phyloP scores from a whole-genome alignment of 2,797 vertebrate species.

The Pipistrellus pipistrellus region DNA sequence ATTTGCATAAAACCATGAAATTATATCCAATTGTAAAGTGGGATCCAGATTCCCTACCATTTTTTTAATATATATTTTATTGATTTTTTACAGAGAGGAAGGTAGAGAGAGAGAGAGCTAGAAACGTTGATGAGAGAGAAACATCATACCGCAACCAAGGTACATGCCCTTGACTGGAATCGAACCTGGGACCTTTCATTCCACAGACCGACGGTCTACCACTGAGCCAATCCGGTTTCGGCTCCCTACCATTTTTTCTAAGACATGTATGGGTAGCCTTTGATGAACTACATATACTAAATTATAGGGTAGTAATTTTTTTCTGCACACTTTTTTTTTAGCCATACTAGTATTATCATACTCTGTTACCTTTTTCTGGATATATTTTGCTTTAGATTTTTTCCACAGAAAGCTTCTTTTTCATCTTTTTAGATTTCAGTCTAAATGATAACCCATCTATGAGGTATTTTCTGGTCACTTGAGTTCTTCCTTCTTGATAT shows the following conservation, averaged over 20 bases:
- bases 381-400: not conserved
- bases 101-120: no score
- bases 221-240: no score
- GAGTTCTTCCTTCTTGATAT: not conserved
- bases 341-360: not conserved
- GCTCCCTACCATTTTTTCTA: not conserved
- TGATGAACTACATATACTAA: not conserved
- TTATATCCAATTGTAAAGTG: not conserved
- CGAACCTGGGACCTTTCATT: no score
- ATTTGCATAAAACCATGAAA: not conserved
- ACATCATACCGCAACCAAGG: no score
- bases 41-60: not conserved
- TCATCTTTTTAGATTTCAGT: not conserved
- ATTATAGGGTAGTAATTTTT: not conserved
- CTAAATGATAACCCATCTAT: not conserved
- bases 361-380: not conserved
- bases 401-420: not conserved
- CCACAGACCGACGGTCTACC: no score
- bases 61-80: not conserved
- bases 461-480: not conserved
- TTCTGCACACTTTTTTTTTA: not conserved
- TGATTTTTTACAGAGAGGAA: no score
- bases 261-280: rapidly evolving
- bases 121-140: no score
- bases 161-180: no score